Conservation (phyloP, 2,113 vertebrate species). For the Epinephelus lanceolatus region DNA sequence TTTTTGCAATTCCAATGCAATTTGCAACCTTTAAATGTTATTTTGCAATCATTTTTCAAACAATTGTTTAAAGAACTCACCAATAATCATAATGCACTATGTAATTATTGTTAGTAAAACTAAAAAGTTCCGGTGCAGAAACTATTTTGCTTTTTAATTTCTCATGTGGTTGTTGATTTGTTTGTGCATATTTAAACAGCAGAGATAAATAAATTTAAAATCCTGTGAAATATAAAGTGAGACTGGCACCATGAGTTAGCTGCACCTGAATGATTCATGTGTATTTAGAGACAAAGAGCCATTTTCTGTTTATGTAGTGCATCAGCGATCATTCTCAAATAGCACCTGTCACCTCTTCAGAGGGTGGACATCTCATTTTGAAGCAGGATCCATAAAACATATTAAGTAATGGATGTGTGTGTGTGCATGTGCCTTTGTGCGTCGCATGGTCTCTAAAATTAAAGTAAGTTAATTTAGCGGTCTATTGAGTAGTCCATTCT, state of each 20-base stretch:
- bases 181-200: not conserved
- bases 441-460: conserved; percentile 53
- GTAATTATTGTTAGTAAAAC: not conserved
- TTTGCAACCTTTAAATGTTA: not conserved
- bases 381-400: conserved; percentile 36
- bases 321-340: conserved; percentile 15
- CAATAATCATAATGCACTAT: not conserved
- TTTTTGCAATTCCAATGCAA: not conserved
- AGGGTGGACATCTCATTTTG: conserved; percentile 45
- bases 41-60: not conserved
- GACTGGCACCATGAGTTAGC: not conserved
- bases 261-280: conserved; percentile 17
- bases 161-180: not conserved
- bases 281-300: conserved; percentile 22
- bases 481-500: conserved; percentile 72
- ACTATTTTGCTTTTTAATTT: not conserved
- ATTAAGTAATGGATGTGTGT: conserved; percentile 30
- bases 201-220: not conserved
- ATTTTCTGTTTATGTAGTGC: conserved; percentile 36
- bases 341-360: conserved; percentile 57
- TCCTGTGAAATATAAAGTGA: not conserved
- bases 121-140: not conserved
- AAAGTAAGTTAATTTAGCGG: conserved; percentile 73
- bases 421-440: conserved; percentile 20
- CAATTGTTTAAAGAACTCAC: not conserved